Evolutionary conservation across 2,797 vertebrate species (phyloP).

Genomic region (Poliocrania exsul): DNA sequence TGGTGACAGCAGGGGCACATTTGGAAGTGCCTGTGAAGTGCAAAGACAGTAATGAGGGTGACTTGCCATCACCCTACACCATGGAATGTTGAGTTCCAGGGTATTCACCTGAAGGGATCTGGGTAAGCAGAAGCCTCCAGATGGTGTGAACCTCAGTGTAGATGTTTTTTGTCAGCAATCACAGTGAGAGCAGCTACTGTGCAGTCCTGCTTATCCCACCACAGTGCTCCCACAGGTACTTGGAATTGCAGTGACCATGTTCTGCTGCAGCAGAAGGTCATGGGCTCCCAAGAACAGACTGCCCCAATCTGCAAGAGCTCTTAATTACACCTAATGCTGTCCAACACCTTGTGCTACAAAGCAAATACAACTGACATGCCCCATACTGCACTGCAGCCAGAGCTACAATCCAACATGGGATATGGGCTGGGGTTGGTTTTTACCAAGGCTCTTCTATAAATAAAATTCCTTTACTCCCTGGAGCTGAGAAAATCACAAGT

Average conservation of each 20-base stretch:
- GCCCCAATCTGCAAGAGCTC: not conserved
- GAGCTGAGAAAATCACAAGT: constrained; percentile 34
- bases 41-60: not conserved
- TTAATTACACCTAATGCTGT: fast-evolving
- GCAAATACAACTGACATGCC: fast-evolving
- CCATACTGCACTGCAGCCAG: not conserved
- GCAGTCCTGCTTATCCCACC: not conserved
- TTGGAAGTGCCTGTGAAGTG: not conserved
- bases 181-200: not conserved
- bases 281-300: not conserved
- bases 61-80: not conserved
- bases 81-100: not conserved
- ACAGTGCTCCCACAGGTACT: not conserved
- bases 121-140: not conserved
- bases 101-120: not conserved
- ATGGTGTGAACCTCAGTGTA: not conserved
- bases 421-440: not conserved
- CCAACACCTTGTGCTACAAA: not conserved
- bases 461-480: not conserved
- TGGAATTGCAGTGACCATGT: fast-evolving
- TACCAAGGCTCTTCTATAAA: not conserved
- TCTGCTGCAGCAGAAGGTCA: not conserved
- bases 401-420: not conserved
- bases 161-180: not conserved
- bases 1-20: fast-evolving